Base-by-base conservation (phyloP, 2,888 invertebrate genomes). In the Coleophora deauratella region DNA sequence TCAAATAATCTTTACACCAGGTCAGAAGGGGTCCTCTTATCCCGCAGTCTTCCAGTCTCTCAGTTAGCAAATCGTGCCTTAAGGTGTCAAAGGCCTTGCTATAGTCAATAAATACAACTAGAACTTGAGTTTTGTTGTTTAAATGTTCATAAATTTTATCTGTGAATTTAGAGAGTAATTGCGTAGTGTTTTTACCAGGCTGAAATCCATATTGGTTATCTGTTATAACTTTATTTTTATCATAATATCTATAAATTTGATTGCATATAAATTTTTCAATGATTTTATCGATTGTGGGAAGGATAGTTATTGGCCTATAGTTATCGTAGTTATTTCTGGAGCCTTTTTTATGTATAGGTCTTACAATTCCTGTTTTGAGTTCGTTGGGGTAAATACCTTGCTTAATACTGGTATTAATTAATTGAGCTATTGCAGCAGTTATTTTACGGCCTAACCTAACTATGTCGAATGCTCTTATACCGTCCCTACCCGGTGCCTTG, bases 21-120 rank as follows among this genome's bases (percentile, higher is more conserved):
- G 43, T 27, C 0, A 45, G 33, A 3, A 53, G n/a, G 0, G 39
- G 41, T 1, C 54, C 52, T 27, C 49, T 33, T 2, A 54, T 42
- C 1, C 50, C 54, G 33, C 38, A 27, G 9, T 47, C 32, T 8
- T 38, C 21, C 1, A 49, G 31, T 12, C 33, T 45, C 8, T 43
- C 12, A 8, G 45, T 30, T 3, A 50, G 36, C 10, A 12, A 33
- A 8, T 48, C 37, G 27, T 49, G 51, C 6, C 38, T 31, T 7
- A 51, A 33, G 3, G 46, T 47, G 14, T 49, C 51, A 11, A 51
- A 51, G 0, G 51, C 51, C 12, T 44, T 49, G 11, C 42, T 44
- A 10, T 41, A 51, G 10, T 51, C 49, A 10, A 51, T 38, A 35
- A 49, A 49, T 4, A 51, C 33, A 7, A 49, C 35, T 9, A 51